A percentile compares a stretch with the other conserved stretches of the same genome.
Conservation (phyloP, 1,140 invertebrate genomes). For the Zaprionus vittiger region DNA sequence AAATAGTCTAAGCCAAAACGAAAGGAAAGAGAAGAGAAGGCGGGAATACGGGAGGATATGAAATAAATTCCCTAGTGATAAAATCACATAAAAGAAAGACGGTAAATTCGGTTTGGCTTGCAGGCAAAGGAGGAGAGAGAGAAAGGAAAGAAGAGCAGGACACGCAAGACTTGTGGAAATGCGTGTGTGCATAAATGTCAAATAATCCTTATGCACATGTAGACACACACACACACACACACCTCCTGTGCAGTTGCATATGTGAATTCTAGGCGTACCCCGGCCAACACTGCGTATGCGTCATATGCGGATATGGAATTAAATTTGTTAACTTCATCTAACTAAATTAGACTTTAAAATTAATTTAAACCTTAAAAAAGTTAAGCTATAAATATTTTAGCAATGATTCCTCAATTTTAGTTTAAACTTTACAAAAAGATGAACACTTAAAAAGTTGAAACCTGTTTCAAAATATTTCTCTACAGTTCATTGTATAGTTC, state of each 20-base stretch:
- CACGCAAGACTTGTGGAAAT: not conserved
- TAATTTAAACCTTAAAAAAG: no score
- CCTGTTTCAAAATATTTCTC: no score
- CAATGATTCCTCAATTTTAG: no score
- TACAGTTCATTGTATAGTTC: no score
- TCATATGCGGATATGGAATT: conserved; percentile 5
- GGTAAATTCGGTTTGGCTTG: not conserved
- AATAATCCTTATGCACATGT: not conserved
- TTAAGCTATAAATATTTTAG: no score
- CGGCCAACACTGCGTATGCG: conserved; percentile 30
- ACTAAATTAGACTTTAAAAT: no score
- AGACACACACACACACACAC: not conserved
- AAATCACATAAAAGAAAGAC: conserved; percentile 4
- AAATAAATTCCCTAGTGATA: conserved; percentile 28
- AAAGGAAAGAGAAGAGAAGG: not conserved
- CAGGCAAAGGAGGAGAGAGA: not conserved
- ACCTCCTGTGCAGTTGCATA: not conserved
- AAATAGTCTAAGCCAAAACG: conserved; percentile 10
- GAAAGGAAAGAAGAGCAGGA: not conserved
- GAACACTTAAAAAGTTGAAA: no score
- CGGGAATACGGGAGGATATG: not conserved
- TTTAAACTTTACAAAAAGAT: no score
- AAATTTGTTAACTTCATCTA: not conserved
- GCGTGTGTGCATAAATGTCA: not conserved
- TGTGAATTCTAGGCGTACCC: conserved; percentile 10